Base-by-base conservation (phyloP, 2,797 vertebrate genomes). In the Acipenser transmontanus region DNA sequence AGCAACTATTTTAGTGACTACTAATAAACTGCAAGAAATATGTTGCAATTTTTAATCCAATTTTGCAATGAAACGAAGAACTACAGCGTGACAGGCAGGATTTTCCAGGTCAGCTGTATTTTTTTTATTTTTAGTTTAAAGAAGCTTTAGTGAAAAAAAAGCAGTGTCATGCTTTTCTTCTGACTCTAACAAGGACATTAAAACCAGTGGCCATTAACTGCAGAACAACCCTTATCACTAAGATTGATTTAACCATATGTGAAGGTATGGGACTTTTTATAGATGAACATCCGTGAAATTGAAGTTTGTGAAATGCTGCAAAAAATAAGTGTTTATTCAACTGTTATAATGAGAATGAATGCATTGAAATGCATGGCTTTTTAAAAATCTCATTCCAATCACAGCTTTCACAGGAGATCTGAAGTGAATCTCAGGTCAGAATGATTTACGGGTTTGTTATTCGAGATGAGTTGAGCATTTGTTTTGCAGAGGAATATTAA, bases 211-310 rank as follows among this genome's bases (percentile, higher is more conserved):
- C 66, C 62, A 49, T 49, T 59, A 56, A 12, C 52, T 49, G 66
- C 54, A 69, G 59, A 67, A 68, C 50, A 66, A 67, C 62, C 62
- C 56, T 60, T 65, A n/a, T 11, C 57, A 63, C 65, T 65, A 50
- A 71, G 69, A 56, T 67, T 65, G 17, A 66, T 65, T 70, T 17
- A 64, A 50, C 50, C 57, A 61, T 61, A 66, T n/a, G 61, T 50
- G 66, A 66, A 66, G 60, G 52, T 64, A 72, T 72, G 61, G 20
- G 47, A 67, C 47, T 49, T 67, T 52, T 61, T 60, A 68, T 67
- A 57, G 61, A 66, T 70, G 64, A 66, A 64, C 67, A 76, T 65
- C 72, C 70, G 67, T 73, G 70, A 76, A 74, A 76, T 76, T 73
- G 72, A 72, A 74, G 66, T 69, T 71, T 67, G 48, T 64, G 64